Conservation (phyloP, 2,797 vertebrate species). For the Takifugu rubripes region DNA sequence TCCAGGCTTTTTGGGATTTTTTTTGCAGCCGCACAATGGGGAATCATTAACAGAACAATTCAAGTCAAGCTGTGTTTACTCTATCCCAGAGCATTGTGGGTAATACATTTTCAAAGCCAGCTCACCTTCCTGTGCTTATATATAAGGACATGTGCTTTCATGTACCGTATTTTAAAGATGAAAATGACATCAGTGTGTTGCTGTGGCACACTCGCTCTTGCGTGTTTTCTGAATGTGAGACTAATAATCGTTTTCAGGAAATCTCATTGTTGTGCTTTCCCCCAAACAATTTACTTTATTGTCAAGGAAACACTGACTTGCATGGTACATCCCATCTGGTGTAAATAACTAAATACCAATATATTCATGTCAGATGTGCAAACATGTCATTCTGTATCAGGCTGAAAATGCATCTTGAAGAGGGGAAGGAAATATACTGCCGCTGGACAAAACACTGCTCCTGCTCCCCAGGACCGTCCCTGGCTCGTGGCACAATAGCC, state of each 20-base stretch:
- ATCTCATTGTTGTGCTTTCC: conserved; percentile 34
- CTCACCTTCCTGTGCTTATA: conserved; percentile 20
- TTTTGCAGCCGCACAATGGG: conserved; percentile 21
- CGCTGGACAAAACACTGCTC: conserved; percentile 43
- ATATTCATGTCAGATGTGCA: conserved; percentile 59
- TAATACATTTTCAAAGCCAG: conserved; percentile 21
- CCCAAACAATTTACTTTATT: conserved; percentile 56
- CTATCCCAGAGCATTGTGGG: conserved; percentile 1
- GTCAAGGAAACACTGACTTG: conserved; percentile 49
- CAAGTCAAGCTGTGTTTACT: conserved; percentile 25
- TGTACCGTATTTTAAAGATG: conserved; percentile 6
- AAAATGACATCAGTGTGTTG: conserved; percentile 10
- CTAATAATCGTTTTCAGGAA: conserved; percentile 31
- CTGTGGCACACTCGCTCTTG: conserved; percentile 5
- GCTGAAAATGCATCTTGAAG: conserved; percentile 47
- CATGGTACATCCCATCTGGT: conserved; percentile 61
- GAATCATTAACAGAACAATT: conserved; percentile 39
- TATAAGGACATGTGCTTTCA: conserved; percentile 3
- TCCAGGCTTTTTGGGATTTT: conserved; percentile 36
- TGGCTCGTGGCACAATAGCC: conserved; percentile 51
- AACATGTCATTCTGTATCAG: conserved; percentile 52
- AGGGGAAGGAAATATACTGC: conserved; percentile 20
- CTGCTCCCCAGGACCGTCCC: conserved; percentile 48
- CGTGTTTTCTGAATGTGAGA: conserved; percentile 15
- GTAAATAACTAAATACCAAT: conserved; percentile 51